Evolutionary conservation across 2,888 invertebrate genomes (phyloP).

Genomic region (Lepidocyrtoides sp.): DNA sequence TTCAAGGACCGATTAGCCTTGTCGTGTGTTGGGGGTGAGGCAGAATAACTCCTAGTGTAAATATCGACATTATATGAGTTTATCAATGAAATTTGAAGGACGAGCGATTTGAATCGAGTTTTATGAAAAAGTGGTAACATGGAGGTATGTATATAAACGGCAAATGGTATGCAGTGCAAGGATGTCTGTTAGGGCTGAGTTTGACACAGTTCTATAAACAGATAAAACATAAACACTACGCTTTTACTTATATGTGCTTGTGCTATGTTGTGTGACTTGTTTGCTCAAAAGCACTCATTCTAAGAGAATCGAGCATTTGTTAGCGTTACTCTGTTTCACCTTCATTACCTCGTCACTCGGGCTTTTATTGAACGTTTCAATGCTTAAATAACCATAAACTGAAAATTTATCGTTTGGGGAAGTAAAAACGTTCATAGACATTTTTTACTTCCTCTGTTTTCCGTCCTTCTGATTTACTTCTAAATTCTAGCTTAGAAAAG

Average conservation of each 20-base stretch:
- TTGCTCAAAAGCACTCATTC: not conserved
- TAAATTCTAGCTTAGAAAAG: no score
- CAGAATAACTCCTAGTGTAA: no score
- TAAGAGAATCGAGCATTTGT: not conserved
- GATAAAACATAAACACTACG: not conserved
- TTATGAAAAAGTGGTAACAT: no score
- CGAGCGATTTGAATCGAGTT: no score
- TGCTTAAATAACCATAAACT: not conserved
- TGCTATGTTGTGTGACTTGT: no score
- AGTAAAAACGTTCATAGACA: slow-evolving; percentile 2
- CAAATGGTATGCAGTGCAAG: slow-evolving; percentile 31
- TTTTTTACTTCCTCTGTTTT: not conserved
- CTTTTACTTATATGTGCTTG: no score
- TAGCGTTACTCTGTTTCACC: not conserved
- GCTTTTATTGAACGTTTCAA: slow-evolving; percentile 38
- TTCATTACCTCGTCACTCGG: not conserved
- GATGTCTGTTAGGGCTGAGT: slow-evolving; percentile 43
- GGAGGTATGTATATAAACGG: no score
- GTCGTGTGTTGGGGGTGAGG: no score
- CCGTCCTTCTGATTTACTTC: not conserved
- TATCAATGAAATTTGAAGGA: no score
- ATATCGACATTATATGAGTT: no score
- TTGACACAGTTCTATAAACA: not conserved
- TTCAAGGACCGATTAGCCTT: no score
- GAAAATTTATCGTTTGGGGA: not conserved